Evolutionary conservation across 2,113 vertebrate genomes (phyloP).

Genomic region (Agapornis roseicollis): DNA sequence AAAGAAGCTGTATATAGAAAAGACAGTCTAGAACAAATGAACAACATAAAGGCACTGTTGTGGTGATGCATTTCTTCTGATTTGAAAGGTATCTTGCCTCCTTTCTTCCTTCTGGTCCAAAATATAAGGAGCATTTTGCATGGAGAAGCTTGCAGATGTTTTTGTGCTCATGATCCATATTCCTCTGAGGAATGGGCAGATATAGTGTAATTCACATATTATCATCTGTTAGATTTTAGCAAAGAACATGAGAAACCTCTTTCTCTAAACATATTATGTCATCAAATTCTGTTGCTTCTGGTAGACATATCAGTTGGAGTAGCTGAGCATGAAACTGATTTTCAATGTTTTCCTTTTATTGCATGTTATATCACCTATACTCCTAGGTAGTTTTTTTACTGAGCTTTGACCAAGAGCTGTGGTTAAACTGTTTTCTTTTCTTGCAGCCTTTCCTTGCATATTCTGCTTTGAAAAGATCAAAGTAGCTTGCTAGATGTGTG

Average conservation of each 20-base stretch:
- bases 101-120: not conserved
- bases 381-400: not conserved
- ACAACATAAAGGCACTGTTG: not conserved
- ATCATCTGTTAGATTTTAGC: not conserved
- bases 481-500: not conserved
- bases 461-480: not conserved
- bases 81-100: not conserved
- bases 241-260: not conserved
- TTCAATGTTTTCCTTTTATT: constrained; percentile 37
- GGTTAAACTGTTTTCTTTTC: not conserved
- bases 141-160: not conserved
- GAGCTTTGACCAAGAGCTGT: not conserved
- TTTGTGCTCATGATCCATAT: not conserved
- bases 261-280: not conserved
- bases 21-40: not conserved
- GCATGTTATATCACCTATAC: not conserved
- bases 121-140: not conserved
- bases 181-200: not conserved
- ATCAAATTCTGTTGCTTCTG: not conserved
- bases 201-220: not conserved
- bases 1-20: not conserved
- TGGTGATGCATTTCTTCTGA: not conserved
- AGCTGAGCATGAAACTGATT: constrained; percentile 12
- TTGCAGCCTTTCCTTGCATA: not conserved
- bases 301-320: not conserved